Base-by-base conservation (phyloP, 2,797 vertebrate species). In the Neosalanx taihuensis region DNA sequence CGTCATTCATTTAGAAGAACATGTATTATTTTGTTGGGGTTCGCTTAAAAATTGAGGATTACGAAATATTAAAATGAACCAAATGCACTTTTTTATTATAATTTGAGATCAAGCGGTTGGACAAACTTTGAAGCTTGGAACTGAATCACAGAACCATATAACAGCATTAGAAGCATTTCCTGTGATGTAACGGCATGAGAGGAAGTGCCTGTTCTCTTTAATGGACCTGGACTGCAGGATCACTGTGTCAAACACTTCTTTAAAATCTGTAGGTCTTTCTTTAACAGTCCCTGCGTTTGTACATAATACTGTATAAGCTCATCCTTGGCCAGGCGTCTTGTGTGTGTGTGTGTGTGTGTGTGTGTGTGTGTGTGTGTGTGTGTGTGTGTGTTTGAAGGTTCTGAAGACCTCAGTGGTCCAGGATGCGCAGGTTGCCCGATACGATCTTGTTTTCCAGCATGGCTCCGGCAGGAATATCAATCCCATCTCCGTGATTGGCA, bases 371-470 rank as follows among this genome's bases (percentile, higher is more conserved):
- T n/a, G n/a, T n/a, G n/a, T n/a, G n/a, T n/a, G n/a, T n/a, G n/a
- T n/a, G n/a, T n/a, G 18, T 60, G 57, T 74, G 70, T 33, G n/a
- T n/a, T n/a, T n/a, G n/a, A 17, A 75, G 62, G 58, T 41, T 30
- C 23, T 29, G 13, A 31, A 65, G 62, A 75, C 82, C 75, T 97
- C 92, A 98, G 89, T 99, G 97, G 88, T 99, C 97, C 77, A 99
- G 90, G 91, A 98, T 98, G 73, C 96, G 94, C 80, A 99, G 94
- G 86, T 99, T 99, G 78, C 97, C 97, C 10, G 97, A 99, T 1
- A 99, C 97, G 0, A 99, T 98, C 91, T 98, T 99, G 92, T 99
- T 99, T 87, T 99, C 97, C 83, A 99, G 91, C 83, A 99, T 82
- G 0, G 97, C 96, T 85, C 97, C 97, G 6, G 96, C 94, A 0